Evolutionary conservation across 2,888 invertebrate species (phyloP), one percentile per base, ranked within the genome.

Genomic region (Adelognathus sp.): DNA sequence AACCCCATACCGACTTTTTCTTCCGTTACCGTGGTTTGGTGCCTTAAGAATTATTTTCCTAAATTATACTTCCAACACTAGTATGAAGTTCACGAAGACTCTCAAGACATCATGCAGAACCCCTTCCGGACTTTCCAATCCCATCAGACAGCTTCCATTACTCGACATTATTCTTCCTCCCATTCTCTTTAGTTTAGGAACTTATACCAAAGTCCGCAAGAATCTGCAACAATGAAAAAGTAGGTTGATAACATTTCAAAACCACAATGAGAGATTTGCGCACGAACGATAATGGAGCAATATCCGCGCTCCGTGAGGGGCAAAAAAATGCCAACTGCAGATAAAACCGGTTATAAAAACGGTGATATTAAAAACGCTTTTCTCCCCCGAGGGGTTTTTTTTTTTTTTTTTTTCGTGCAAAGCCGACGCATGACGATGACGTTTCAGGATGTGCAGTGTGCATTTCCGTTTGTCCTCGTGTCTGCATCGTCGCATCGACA

Each of bases 401-500:
- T 44, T 33, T 29, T 14, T 18, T 16, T 4, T 6, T 29, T 61
- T 29, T 21, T 24, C 14, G 39, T 33, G 24, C 16, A 44, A 58
- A 58, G 27, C 29, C 52, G 6, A 24, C 36, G 58, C 31, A 29
- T 16, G 18, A 3, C 18, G 41, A 24, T 11, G 39, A 21, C 1
- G 24, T 11, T 21, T 27, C 52, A 29, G 29, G 29, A 54, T 24
- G n/a, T 18, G 50, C 41, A 36, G 63, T 60, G 24, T 66, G 70
- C 41, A 64, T 44, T 73, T 78, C 69, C 73, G 73, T 39, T 74
- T 27, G 63, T 31, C 64, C 36, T 69, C 56, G 39, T 18, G 64
- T 70, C 66, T 64, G 70, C 60, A 64, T 44, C 60, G 70, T 63
- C 46, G 75, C 54, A 69, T 69, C 61, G 75, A 44, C 69, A 63